Conservation (phyloP, 2,113 vertebrate species). For the Pygoscelis adeliae region DNA sequence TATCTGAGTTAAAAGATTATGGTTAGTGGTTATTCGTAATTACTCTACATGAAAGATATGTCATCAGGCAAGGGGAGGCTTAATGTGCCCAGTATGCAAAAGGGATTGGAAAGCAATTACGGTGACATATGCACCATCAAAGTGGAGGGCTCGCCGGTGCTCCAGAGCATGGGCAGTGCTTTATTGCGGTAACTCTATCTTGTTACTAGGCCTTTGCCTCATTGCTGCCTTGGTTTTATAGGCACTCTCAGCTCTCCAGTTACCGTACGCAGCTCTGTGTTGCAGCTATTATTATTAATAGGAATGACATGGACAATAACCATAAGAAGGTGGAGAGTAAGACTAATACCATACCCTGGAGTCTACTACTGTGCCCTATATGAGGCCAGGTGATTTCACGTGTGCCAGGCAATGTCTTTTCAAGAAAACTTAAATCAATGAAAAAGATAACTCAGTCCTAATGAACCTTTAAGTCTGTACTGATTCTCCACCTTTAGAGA, state of each 20-base stretch:
- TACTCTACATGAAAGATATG: background rate
- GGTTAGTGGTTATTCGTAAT: conserved; percentile 3
- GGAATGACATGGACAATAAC: background rate
- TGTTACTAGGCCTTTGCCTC: background rate
- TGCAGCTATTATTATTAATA: background rate
- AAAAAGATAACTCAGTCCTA: background rate
- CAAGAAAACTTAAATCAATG: background rate
- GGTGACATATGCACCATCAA: background rate
- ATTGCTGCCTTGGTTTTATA: background rate
- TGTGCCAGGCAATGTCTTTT: background rate
- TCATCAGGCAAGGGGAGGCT: background rate
- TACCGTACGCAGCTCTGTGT: background rate
- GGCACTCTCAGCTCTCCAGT: background rate
- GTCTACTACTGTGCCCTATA: background rate
- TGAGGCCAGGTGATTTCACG: background rate
- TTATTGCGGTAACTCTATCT: background rate
- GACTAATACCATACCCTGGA: background rate
- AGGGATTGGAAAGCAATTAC: background rate
- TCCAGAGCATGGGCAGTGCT: background rate
- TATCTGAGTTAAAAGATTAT: background rate
- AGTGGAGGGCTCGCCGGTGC: background rate
- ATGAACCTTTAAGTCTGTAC: background rate
- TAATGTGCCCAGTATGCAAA: background rate
- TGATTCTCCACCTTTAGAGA: background rate
- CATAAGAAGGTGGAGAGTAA: background rate